These are phyloP conservation scores for Apeltes quadracus DNA, from an alignment of 2,113 vertebrate genomes.

Conservation along the genomic window DNA sequence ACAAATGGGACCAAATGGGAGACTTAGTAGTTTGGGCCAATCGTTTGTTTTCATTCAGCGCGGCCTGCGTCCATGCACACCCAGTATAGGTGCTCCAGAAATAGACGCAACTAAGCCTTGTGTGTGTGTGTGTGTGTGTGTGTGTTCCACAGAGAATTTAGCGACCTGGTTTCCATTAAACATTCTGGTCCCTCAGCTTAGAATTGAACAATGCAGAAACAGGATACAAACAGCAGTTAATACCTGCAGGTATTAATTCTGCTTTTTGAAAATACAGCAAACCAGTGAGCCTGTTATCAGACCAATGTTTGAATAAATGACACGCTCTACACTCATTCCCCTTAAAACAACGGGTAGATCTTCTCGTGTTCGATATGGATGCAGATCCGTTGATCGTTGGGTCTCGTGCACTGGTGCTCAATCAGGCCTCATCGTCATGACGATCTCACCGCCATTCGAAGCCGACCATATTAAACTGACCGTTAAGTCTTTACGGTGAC, in stretches of 20 bases:
- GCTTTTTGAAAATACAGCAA: conserved; percentile 6
- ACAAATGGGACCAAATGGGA: too few species aligned
- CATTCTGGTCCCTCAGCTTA: conserved; percentile 15
- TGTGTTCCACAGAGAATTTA: conserved; percentile 24
- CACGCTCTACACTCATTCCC: too few species aligned
- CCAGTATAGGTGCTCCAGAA: conserved; percentile 49
- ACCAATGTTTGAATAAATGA: background rate
- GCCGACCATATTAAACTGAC: background rate
- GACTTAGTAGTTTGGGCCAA: too few species aligned
- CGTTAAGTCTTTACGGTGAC: too few species aligned
- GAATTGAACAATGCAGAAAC: conserved; percentile 16
- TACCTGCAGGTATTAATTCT: background rate
- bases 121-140: background rate
- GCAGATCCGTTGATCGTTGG: too few species aligned
- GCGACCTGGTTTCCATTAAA: conserved; percentile 45
- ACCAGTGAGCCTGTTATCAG: background rate
- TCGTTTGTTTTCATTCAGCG: too few species aligned
- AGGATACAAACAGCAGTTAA: background rate
- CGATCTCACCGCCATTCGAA: too few species aligned
- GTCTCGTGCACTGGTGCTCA: too few species aligned
- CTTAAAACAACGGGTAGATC: too few species aligned
- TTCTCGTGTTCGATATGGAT: too few species aligned
- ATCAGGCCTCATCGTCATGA: too few species aligned
- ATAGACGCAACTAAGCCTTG: conserved; percentile 5
- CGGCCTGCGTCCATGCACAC: background rate